phyloP scores from a whole-genome alignment of 1,140 invertebrate species.

The Muscidifurax raptorellus region DNA sequence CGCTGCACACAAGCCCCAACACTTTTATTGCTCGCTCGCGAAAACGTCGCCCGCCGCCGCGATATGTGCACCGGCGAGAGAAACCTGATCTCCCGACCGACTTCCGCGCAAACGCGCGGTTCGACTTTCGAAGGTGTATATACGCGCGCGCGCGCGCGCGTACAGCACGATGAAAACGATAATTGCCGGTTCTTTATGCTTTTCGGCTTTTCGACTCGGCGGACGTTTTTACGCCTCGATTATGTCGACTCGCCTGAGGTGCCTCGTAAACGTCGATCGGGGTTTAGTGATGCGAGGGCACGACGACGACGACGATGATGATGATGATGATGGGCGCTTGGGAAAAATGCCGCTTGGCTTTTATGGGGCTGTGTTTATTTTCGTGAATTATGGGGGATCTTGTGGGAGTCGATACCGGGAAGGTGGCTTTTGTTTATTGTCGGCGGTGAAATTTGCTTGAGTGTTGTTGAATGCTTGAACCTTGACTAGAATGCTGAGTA shows the following conservation, averaged over 20 bases:
- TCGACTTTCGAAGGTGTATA: conserved; percentile 1
- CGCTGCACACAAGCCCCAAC: background rate
- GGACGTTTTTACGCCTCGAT: conserved; percentile 22
- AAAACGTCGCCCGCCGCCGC: background rate
- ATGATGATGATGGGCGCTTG: background rate
- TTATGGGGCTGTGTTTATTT: background rate
- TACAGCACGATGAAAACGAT: background rate
- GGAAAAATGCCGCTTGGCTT: background rate
- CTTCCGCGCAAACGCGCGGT: background rate
- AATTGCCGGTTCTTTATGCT: background rate
- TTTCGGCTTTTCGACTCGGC: background rate
- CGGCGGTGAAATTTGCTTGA: background rate
- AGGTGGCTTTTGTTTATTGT: background rate
- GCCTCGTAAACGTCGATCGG: conserved; percentile 15
- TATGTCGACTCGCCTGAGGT: background rate
- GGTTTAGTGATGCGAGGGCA: background rate
- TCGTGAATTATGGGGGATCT: background rate
- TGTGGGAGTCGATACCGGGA: background rate
- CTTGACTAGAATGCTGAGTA: background rate
- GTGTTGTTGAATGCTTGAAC: background rate
- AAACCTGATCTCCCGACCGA: background rate
- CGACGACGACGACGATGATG: no score
- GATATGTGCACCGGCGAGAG: background rate
- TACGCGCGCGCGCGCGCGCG: background rate
- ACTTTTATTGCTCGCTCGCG: background rate